phyloP scores from a whole-genome alignment of 2,888 invertebrate genomes.

The Slavum lentiscoides region DNA sequence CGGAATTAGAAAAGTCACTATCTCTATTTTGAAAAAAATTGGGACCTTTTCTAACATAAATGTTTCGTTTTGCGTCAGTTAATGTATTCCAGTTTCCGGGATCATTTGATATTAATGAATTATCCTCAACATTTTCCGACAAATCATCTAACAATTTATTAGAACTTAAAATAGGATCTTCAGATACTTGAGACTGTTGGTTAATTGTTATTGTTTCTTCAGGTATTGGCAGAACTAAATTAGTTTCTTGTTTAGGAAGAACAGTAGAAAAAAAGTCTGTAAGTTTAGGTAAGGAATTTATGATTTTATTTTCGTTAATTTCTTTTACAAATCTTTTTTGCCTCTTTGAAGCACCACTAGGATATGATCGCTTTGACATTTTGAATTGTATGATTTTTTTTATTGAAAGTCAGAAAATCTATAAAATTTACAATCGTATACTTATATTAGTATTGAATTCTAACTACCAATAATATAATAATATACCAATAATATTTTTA shows the following conservation, averaged over 20 bases:
- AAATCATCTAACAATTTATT: slow-evolving; percentile 13
- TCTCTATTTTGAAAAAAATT: slow-evolving; percentile 19
- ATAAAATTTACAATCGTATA: too few relatives aligned
- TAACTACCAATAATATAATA: too few relatives aligned
- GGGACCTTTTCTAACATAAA: slow-evolving; percentile 16
- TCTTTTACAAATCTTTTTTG: background rate
- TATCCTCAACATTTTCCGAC: background rate
- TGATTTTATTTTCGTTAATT: slow-evolving; percentile 8
- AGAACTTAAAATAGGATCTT: slow-evolving; percentile 8
- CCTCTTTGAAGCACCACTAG: slow-evolving; percentile 4
- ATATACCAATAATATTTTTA: too few relatives aligned
- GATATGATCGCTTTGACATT: slow-evolving; percentile 18
- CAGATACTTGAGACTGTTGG: slow-evolving; percentile 13
- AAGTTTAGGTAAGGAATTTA: slow-evolving; percentile 12
- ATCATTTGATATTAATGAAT: slow-evolving; percentile 17
- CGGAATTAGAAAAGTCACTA: slow-evolving; percentile 11
- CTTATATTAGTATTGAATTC: too few relatives aligned
- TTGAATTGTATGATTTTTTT: too few relatives aligned
- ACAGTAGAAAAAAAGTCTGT: slow-evolving; percentile 17
- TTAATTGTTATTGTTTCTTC: slow-evolving; percentile 14
- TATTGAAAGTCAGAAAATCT: too few relatives aligned
- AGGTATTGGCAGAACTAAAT: slow-evolving; percentile 13
- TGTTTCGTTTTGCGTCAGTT: slow-evolving; percentile 4
- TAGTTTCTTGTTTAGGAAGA: slow-evolving; percentile 24
- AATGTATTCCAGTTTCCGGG: slow-evolving; percentile 18